These are phyloP conservation scores for Lordiphosa andalusiaca DNA, from an alignment of 2,888 invertebrate species.

Conservation along the genomic window DNA sequence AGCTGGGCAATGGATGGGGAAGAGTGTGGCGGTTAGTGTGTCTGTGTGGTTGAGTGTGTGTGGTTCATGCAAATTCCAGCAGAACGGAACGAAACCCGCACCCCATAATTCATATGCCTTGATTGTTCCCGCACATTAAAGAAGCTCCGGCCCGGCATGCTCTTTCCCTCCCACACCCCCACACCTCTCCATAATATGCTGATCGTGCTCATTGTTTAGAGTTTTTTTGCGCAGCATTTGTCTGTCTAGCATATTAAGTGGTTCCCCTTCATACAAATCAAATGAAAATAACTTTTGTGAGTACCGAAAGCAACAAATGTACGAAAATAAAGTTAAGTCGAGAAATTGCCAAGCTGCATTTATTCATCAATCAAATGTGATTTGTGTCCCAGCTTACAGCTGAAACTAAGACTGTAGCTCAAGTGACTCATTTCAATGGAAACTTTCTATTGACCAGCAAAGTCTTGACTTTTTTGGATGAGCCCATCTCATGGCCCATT, in stretches of 20 bases:
- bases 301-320: conserved; percentile 19
- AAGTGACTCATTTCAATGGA: conserved; percentile 8
- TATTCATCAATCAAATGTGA: conserved; percentile 50
- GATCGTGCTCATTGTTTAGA: conserved; percentile 68
- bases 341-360: conserved; percentile 45
- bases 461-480: conserved; percentile 24
- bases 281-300: conserved; percentile 43
- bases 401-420: conserved; percentile 11
- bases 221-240: conserved; percentile 62
- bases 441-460: conserved; percentile 54
- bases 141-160: conserved; percentile 40
- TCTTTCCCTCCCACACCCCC: conserved; percentile 13
- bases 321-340: conserved; percentile 23
- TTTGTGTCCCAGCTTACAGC: conserved; percentile 42
- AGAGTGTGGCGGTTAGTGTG: conserved; percentile 1
- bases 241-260: conserved; percentile 59
- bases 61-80: conserved; percentile 48
- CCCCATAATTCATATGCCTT: conserved; percentile 68
- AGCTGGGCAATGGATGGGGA: conserved; percentile 45
- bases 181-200: conserved; percentile 17
- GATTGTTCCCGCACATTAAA: conserved; percentile 61
- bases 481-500: conserved; percentile 40
- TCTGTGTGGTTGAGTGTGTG: conserved; percentile 21
- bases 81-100: conserved; percentile 35
- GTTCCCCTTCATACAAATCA: conserved; percentile 41